These are phyloP conservation scores for Cordilura impudica DNA, from an alignment of 2,888 invertebrate genomes.

Conservation along the genomic window DNA sequence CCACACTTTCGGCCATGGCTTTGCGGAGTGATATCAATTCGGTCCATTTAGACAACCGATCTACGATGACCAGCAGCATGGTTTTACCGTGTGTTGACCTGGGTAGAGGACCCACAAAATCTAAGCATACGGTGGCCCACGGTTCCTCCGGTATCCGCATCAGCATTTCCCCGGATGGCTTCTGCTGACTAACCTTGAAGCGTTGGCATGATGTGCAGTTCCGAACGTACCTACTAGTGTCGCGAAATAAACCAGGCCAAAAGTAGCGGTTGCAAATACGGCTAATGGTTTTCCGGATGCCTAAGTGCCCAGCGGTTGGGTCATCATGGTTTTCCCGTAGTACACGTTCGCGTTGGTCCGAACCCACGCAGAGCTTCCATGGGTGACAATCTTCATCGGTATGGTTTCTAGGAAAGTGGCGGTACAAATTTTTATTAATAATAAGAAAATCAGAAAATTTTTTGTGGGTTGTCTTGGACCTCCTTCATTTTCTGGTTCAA, in stretches of 20 bases:
- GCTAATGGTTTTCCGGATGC: constrained; percentile 39
- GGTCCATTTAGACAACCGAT: neutral
- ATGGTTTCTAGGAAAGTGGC: constrained; percentile 6
- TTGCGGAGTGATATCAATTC: neutral
- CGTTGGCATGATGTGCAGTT: no score
- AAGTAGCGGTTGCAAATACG: no score
- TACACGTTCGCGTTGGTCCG: neutral
- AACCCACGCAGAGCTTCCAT: constrained; percentile 48
- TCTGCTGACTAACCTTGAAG: no score
- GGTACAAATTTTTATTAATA: no score
- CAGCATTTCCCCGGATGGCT: no score
- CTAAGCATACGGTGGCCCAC: neutral
- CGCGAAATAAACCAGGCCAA: no score
- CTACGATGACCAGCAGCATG: neutral
- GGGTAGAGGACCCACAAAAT: neutral
- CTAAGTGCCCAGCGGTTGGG: constrained; percentile 38
- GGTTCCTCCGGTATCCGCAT: no score
- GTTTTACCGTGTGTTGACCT: neutral
- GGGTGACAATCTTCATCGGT: no score
- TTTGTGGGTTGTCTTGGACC: neutral
- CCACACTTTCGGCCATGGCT: neutral
- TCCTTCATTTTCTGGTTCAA: neutral
- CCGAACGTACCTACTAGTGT: no score
- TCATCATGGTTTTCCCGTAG: neutral
- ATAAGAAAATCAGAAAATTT: no score